phyloP scores from a whole-genome alignment of 2,888 invertebrate species.

The Halocaridina rubra region DNA sequence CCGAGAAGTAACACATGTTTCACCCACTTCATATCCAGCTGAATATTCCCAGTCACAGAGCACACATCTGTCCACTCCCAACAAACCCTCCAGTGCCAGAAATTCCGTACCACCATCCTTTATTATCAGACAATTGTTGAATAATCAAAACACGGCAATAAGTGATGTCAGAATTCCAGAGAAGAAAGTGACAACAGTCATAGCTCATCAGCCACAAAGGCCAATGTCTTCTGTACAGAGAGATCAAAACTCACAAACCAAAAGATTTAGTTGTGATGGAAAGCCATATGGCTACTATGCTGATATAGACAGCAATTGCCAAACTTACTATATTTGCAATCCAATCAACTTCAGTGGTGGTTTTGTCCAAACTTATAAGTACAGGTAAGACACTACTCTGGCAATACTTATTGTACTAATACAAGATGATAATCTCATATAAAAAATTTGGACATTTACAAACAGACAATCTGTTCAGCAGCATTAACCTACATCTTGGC shows the following conservation, averaged over 20 bases:
- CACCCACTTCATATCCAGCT: neutral
- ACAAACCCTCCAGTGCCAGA: neutral
- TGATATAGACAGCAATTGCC: conserved; percentile 75
- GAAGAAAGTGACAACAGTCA: neutral
- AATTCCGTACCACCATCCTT: neutral
- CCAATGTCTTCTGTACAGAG: neutral
- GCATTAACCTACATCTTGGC: too few relatives aligned
- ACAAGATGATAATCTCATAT: too few relatives aligned
- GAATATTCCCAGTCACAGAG: too few relatives aligned
- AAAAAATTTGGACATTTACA: too few relatives aligned
- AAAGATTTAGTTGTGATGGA: neutral
- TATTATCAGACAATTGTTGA: neutral
- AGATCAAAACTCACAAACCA: neutral
- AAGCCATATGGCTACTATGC: conserved; percentile 69
- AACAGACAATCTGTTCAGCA: too few relatives aligned
- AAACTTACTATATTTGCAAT: conserved; percentile 77
- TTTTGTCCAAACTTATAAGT: neutral
- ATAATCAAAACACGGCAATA: neutral
- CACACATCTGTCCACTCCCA: neutral
- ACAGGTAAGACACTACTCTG: too few relatives aligned
- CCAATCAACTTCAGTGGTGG: conserved; percentile 67
- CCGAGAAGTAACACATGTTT: neutral
- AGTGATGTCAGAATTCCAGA: neutral
- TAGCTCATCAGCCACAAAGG: neutral
- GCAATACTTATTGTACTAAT: too few relatives aligned